These are phyloP conservation scores for Pseudorhombus dupliciocellatus DNA, from an alignment of 2,113 vertebrate species.

Conservation along the genomic window DNA sequence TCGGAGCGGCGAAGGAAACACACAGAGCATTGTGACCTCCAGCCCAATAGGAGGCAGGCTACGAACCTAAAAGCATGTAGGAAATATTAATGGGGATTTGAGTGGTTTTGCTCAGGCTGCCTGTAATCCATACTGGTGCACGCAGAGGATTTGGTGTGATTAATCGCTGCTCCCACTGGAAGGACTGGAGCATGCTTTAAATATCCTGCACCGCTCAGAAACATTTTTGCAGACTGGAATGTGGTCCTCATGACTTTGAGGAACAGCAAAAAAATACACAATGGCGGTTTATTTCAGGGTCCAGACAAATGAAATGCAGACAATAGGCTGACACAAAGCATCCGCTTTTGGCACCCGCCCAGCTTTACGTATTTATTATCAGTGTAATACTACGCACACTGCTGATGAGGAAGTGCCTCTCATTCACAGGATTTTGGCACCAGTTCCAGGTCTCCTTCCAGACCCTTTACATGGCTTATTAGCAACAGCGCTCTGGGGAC, in stretches of 20 bases:
- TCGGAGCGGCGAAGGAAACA: slow-evolving; percentile 13
- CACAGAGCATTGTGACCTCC: slow-evolving; percentile 34
- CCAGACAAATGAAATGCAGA: slow-evolving; percentile 24
- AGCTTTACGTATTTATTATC: slow-evolving; percentile 50
- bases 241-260: slow-evolving; percentile 3
- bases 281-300: not conserved
- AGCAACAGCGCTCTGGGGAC: slow-evolving; percentile 68
- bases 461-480: slow-evolving; percentile 75
- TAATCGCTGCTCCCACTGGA: slow-evolving; percentile 47
- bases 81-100: slow-evolving; percentile 29
- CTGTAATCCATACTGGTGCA: slow-evolving; percentile 26
- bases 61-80: not conserved
- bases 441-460: slow-evolving; percentile 57
- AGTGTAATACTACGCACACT: slow-evolving; percentile 28
- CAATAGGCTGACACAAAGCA: slow-evolving; percentile 6
- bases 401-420: slow-evolving; percentile 56
- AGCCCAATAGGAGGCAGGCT: slow-evolving; percentile 51
- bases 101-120: slow-evolving; percentile 21
- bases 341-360: slow-evolving; percentile 12
- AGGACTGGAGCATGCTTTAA: slow-evolving; percentile 32
- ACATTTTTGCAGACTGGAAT: not conserved
- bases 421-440: slow-evolving; percentile 54
- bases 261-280: not conserved
- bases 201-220: slow-evolving; percentile 3
- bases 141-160: slow-evolving; percentile 33